These are phyloP conservation scores for Polypedilum vanderplanki DNA, from an alignment of 1,140 invertebrate species.

Conservation along the genomic window DNA sequence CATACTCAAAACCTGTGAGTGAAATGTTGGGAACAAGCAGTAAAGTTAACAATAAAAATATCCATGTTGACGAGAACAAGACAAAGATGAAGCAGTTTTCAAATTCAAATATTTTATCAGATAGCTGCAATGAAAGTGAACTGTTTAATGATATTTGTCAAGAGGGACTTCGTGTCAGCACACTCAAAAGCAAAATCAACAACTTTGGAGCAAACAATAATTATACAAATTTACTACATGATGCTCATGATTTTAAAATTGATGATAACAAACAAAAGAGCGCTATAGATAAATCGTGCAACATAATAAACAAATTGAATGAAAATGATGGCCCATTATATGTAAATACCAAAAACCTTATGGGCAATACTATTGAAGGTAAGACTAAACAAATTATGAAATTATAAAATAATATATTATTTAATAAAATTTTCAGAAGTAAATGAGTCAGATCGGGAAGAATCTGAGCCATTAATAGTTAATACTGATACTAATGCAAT, in stretches of 20 bases:
- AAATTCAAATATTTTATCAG: conserved; percentile 58
- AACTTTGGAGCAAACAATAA: conserved; percentile 50
- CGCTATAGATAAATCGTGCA: conserved; percentile 39
- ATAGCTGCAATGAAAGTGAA: conserved; percentile 48
- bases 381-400: neutral
- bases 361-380: neutral
- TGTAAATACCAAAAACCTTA: conserved; percentile 1
- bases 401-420: neutral
- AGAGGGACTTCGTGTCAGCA: conserved; percentile 37
- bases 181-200: conserved; percentile 35
- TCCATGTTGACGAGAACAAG: conserved; percentile 58
- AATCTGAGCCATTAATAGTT: conserved; percentile 6
- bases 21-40: conserved; percentile 53
- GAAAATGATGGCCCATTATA: conserved; percentile 41
- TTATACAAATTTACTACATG: conserved; percentile 63
- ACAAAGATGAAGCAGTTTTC: conserved; percentile 45
- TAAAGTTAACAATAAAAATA: conserved; percentile 72
- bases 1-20: conserved; percentile 45
- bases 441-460: conserved; percentile 8
- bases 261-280: conserved; percentile 43
- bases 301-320: conserved; percentile 40
- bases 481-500: conserved; percentile 34
- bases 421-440: neutral
- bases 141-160: conserved; percentile 40
- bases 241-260: conserved; percentile 45